Percentiles rank a stretch among this genome's conserved stretches.
phyloP scores from a whole-genome alignment of 2,797 vertebrate genomes.

The Mareca penelope region DNA sequence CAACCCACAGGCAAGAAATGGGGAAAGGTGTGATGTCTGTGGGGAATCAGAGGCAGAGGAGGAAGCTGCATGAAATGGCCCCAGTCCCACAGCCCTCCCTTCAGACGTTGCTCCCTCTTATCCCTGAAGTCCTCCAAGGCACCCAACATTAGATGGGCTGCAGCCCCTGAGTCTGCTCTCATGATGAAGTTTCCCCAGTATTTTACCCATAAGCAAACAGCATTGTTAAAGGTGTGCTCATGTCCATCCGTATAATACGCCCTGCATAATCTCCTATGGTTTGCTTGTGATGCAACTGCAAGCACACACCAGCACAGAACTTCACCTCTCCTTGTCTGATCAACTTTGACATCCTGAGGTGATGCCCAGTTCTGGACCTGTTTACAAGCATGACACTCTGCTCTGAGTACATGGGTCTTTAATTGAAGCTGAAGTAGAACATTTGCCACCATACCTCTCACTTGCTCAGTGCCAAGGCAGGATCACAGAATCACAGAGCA shows the following conservation, averaged over 20 bases:
- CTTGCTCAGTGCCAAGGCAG: neutral
- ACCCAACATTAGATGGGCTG: neutral
- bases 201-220: neutral
- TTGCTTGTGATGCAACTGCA: accelerated
- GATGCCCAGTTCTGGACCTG: neutral
- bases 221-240: neutral
- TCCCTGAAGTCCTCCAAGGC: neutral
- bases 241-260: accelerated
- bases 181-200: neutral
- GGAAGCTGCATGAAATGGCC: neutral
- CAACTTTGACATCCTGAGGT: neutral
- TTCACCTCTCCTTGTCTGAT: neutral
- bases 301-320: neutral
- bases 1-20: neutral
- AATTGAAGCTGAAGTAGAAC: neutral
- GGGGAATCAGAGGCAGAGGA: neutral
- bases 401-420: neutral
- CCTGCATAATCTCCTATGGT: neutral
- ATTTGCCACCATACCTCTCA: neutral
- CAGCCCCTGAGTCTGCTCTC: accelerated
- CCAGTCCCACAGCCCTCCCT: neutral
- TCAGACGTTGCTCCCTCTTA: neutral
- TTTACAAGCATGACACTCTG: neutral
- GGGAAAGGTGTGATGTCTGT: neutral
- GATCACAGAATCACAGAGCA: too few species aligned